Evolutionary conservation across 2,888 invertebrate genomes (phyloP), one percentile per base, ranked within the genome.

Genomic region (Drosophila paramelanica): DNA sequence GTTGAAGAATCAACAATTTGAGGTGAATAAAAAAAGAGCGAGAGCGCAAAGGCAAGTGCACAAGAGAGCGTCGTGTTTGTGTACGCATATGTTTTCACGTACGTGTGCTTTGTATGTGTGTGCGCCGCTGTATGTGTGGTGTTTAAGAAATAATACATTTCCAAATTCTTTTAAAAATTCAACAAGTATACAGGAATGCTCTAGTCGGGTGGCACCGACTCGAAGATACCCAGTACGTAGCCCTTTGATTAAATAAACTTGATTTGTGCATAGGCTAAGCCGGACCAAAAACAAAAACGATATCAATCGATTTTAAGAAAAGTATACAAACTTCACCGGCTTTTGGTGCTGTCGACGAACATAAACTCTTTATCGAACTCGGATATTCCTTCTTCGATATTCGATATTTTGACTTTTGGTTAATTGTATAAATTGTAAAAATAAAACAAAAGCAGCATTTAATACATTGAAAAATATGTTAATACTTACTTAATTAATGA

Each of bases 1-100:
- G 89, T 88, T 85, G 72, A 89, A 79, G 86, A 84, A 89, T 89
- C 85, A 84, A 89, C 85, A 88, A 84, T 85, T 84, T 89, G 89
- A 75, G 83, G 83, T 89, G 89, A 83, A 72, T 88, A 62, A 36
- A 64, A 64, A 69, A 73, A 66, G 57, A 68, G 59, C 45, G 53
- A 60, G 71, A 53, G 83, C 43, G 51, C 31, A n/a, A 57, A 52
- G 56, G 67, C 74, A 83, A 86, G 80, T 68, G 81, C 65, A 68
- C 43, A 66, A 67, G 52, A 75, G 78, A 79, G 68, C 55, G 51
- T 33, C 36, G 49, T 36, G 31, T 38, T 42, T 45, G 33, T 23
- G 20, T 51, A 17, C 20, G 13, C 42, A 23, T 62, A 1, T 6
- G 6, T 3, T 20, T 36, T 4, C 8, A 7, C 25, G 17, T 47